A percentile compares a stretch with the other conserved stretches of the same genome.
Evolutionary conservation across 2,888 invertebrate species (phyloP).

Genomic region (Anaspis maculata): DNA sequence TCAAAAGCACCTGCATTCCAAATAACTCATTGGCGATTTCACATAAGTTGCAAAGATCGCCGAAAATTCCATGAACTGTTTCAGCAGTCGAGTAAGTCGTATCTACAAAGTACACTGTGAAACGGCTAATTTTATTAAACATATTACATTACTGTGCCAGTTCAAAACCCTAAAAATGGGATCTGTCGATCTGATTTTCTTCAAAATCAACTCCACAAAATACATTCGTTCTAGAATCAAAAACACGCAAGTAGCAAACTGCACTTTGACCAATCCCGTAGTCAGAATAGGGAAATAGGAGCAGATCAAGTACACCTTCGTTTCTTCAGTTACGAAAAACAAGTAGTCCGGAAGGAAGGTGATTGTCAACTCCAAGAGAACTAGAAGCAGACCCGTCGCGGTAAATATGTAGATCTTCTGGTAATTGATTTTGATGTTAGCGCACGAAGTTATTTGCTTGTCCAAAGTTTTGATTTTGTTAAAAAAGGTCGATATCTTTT

Average conservation of each 20-base stretch:
- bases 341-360: constrained; percentile 4
- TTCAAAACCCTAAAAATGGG: no score
- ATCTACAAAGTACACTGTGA: no score
- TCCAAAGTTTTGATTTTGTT: constrained; percentile 2
- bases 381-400: neutral
- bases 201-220: neutral
- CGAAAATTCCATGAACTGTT: constrained; percentile 15
- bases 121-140: no score
- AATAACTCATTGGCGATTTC: constrained; percentile 13
- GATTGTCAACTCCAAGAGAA: constrained; percentile 3
- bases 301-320: constrained; percentile 4
- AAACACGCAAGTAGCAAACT: constrained; percentile 4
- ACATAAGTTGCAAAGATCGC: constrained; percentile 15
- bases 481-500: constrained; percentile 2
- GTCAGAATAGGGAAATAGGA: constrained; percentile 5
- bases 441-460: no score
- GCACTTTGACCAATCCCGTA: constrained; percentile 5
- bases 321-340: constrained; percentile 4
- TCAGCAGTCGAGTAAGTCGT: no score
- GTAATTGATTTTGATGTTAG: neutral
- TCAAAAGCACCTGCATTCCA: constrained; percentile 17
- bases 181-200: neutral
- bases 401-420: neutral
- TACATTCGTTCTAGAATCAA: constrained; percentile 5
- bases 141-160: no score